Base-by-base conservation (phyloP, 2,888 invertebrate species). In the Phorcus lineatus region DNA sequence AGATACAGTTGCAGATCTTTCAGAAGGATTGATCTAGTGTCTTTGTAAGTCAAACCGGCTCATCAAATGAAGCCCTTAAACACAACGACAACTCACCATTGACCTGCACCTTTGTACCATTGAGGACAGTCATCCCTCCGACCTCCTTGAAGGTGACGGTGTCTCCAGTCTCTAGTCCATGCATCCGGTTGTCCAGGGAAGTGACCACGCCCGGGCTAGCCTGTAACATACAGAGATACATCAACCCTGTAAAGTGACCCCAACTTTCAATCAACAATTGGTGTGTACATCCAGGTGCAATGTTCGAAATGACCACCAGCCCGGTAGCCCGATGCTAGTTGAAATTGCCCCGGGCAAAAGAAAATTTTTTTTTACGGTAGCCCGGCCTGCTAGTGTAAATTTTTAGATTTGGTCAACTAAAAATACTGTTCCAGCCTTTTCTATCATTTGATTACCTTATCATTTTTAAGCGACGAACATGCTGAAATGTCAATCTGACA, bases 101-200 rank as follows among this genome's bases (percentile, higher is more conserved):
- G n/a, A 93, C 87, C 67, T 84, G 85, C 80, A 83, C 89, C 76
- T 86, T 84, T 28, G 82, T 84, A 13, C 90, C 90, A 85, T 93
- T 93, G 7, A 93, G 83, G 36, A 83, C 84, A 1, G 86, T 85
- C 92, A 93, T 92, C 40, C 93, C 93, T 16, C 84, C 83, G 17
- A 93, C 86, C 82, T 93, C 93, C 80, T 88, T 90, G 83, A 93
- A 92, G 24, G 88, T 89, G 16, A 93, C 91, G n/a, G 86, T 80
- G 84, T 93, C 92, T 28, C 91, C 92, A 52, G 88, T 81, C 81
- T 93, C 92, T 52, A 93, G 86, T 0, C 91, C 91, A 85, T 93
- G 93, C 82, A 90, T 87, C 78, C 82, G 87, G 74, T 89, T 85
- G 40, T 92, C 92, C 36, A 92, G 82, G 57, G 90, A 89, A 3